These are phyloP conservation scores for Linnaemya tessellans DNA, from an alignment of 2,888 invertebrate species.

Conservation along the genomic window DNA sequence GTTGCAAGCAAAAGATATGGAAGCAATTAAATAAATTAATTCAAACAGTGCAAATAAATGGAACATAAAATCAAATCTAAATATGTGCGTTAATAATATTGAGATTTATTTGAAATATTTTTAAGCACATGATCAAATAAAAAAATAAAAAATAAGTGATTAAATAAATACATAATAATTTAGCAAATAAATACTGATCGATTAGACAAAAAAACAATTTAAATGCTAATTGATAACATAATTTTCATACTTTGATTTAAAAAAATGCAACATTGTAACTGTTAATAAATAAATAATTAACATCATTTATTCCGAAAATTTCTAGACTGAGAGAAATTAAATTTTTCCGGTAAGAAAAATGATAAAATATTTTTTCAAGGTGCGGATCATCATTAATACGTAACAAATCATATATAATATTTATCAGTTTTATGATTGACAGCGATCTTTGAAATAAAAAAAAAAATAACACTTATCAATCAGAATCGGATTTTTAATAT, in stretches of 20 bases:
- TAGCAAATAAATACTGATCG: neutral
- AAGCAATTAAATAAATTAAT: slow-evolving; percentile 2
- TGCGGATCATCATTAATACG: neutral
- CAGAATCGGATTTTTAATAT: neutral
- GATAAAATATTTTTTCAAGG: neutral
- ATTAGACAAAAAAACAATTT: too few species aligned
- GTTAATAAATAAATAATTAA: neutral
- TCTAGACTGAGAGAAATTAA: neutral
- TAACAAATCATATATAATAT: slow-evolving; percentile 2
- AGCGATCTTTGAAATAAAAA: neutral
- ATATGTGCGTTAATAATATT: slow-evolving; percentile 31
- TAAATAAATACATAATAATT: neutral
- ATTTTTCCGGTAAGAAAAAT: neutral
- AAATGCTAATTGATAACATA: too few species aligned
- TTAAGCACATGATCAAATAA: neutral
- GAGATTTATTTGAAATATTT: slow-evolving; percentile 2
- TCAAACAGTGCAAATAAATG: slow-evolving; percentile 5
- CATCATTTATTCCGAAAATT: neutral
- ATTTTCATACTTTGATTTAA: neutral
- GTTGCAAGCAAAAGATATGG: slow-evolving; percentile 9
- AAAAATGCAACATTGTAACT: neutral
- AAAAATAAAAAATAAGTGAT: slow-evolving; percentile 22
- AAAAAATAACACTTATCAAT: slow-evolving; percentile 15
- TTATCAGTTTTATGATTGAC: slow-evolving; percentile 16
- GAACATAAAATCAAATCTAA: slow-evolving; percentile 10